These are phyloP conservation scores for Dryobota labecula DNA, from an alignment of 2,888 invertebrate species.

Conservation along the genomic window DNA sequence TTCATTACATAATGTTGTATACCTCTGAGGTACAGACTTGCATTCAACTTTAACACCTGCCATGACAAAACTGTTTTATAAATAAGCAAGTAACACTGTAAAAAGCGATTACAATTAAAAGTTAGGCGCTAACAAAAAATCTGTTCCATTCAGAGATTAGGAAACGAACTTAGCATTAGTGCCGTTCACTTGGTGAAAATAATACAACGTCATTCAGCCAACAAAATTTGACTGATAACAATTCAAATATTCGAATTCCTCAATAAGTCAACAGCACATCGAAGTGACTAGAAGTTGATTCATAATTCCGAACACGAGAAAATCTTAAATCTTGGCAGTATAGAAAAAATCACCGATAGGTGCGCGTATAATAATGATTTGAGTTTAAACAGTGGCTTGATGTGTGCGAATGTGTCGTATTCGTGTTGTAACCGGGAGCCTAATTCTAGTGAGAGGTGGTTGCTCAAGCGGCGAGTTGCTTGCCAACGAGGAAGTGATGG, in stretches of 20 bases:
- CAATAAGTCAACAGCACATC: slow-evolving; percentile 29
- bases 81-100: slow-evolving; percentile 30
- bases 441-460: slow-evolving; percentile 88
- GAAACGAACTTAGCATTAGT: slow-evolving; percentile 14
- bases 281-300: slow-evolving; percentile 35
- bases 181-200: slow-evolving; percentile 45
- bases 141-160: slow-evolving; percentile 26
- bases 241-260: slow-evolving; percentile 35
- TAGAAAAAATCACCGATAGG: slow-evolving; percentile 29
- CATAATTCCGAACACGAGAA: slow-evolving; percentile 36
- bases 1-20: too few relatives aligned
- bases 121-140: slow-evolving; percentile 36
- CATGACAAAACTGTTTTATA: slow-evolving; percentile 30
- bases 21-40: too few relatives aligned
- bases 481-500: slow-evolving; percentile 88
- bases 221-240: slow-evolving; percentile 4
- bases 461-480: slow-evolving; percentile 80
- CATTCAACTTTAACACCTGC: slow-evolving; percentile 17
- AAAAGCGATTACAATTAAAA: slow-evolving; percentile 41
- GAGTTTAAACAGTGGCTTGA: slow-evolving; percentile 51
- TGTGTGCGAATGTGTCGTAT: slow-evolving; percentile 71
- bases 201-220: slow-evolving; percentile 26
- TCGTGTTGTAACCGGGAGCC: slow-evolving; percentile 81
- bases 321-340: slow-evolving; percentile 16
- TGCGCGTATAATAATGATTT: slow-evolving; percentile 29